Conservation (phyloP, 2,113 vertebrate species). For the Glaucidium brasilianum region DNA sequence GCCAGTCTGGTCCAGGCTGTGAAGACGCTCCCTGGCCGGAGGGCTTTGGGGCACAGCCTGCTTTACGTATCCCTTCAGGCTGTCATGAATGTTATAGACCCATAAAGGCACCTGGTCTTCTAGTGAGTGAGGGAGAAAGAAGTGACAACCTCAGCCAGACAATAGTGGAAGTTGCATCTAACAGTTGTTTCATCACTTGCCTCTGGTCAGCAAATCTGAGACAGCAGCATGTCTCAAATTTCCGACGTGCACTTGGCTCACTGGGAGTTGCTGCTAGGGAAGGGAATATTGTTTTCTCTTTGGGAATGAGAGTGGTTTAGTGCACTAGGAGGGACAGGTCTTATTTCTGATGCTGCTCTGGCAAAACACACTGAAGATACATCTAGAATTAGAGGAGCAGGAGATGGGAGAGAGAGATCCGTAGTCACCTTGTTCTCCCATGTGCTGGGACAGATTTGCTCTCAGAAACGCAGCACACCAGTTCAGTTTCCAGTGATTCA, state of each 20-base stretch:
- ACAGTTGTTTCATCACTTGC: rapidly evolving
- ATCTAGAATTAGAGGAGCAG: neutral
- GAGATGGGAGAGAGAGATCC: neutral
- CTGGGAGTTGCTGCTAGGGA: neutral
- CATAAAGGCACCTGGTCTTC: neutral
- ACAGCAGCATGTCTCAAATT: neutral
- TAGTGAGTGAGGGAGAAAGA: neutral
- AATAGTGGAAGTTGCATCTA: neutral
- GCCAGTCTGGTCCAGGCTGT: neutral
- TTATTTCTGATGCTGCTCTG: neutral
- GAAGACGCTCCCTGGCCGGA: rapidly evolving
- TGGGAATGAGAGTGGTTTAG: neutral
- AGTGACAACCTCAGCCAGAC: neutral
- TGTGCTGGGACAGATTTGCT: neutral
- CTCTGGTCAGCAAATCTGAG: neutral
- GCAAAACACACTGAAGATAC: neutral
- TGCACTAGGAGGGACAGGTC: neutral
- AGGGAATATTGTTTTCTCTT: neutral
- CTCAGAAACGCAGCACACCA: rapidly evolving
- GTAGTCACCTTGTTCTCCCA: neutral
- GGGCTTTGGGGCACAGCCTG: neutral
- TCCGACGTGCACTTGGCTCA: neutral
- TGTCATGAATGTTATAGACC: neutral
- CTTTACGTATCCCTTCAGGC: neutral
- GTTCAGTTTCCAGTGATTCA: neutral